Percentiles rank a stretch among this genome's conserved stretches.
Evolutionary conservation across 2,113 vertebrate species (phyloP).

Genomic region (Pao palembangensis): DNA sequence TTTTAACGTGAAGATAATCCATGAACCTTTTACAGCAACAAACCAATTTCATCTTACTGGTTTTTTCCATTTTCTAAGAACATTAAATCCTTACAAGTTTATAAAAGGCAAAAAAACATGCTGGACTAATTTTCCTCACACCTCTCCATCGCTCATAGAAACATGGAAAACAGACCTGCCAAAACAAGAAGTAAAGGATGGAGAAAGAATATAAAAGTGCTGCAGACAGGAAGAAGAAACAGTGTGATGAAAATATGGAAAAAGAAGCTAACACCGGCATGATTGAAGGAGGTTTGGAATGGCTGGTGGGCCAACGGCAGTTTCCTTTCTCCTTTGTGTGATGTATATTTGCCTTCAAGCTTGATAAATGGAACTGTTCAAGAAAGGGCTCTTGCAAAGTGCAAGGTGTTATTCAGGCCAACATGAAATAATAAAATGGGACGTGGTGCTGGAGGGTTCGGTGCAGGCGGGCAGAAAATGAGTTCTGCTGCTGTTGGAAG

Average conservation of each 20-base stretch:
- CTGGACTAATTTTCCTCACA: conserved; percentile 8
- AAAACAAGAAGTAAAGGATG: not conserved
- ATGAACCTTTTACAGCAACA: too few relatives aligned
- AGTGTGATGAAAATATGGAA: not conserved
- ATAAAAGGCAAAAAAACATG: conserved; percentile 5
- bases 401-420: conserved; percentile 26
- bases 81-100: conserved; percentile 9
- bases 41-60: too few relatives aligned
- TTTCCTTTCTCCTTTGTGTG: conserved; percentile 15
- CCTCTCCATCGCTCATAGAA: conserved; percentile 26
- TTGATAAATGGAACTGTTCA: conserved; percentile 35
- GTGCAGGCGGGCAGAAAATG: conserved; percentile 4
- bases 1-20: too few relatives aligned
- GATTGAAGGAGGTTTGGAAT: conserved; percentile 41
- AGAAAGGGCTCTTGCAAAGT: conserved; percentile 10
- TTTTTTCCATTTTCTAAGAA: not conserved
- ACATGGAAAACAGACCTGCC: conserved; percentile 56
- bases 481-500: not conserved
- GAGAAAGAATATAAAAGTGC: conserved; percentile 8
- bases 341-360: conserved; percentile 41
- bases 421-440: conserved; percentile 23
- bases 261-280: conserved; percentile 26
- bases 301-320: conserved; percentile 27
- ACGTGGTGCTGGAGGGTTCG: conserved; percentile 12
- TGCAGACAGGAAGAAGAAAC: not conserved